Percentiles rank a stretch among this genome's conserved stretches.
phyloP scores from a whole-genome alignment of 2,113 vertebrate species.

The Pimephales promelas region DNA sequence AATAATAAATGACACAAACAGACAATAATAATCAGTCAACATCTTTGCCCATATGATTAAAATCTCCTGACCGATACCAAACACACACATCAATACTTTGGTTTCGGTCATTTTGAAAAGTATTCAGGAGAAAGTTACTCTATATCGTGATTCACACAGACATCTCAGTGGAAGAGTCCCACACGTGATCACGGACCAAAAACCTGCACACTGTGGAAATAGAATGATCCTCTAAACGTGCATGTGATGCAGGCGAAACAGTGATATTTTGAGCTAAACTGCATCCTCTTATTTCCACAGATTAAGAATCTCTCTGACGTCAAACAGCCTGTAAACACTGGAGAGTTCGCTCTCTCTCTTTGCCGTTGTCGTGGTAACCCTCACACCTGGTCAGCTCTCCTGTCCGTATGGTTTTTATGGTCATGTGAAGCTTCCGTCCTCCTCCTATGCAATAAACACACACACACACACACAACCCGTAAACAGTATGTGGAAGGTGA shows the following conservation, averaged over 20 bases:
- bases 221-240: neutral
- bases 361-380: slow-evolving; percentile 55
- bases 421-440: slow-evolving; percentile 52
- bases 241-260: neutral
- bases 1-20: neutral
- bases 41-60: neutral
- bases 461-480: slow-evolving; percentile 29
- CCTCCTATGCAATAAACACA: slow-evolving; percentile 51
- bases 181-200: neutral
- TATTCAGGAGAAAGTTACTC: neutral
- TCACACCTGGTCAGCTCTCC: slow-evolving; percentile 57
- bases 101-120: neutral
- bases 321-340: slow-evolving; percentile 46
- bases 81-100: neutral
- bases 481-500: slow-evolving; percentile 49
- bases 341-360: slow-evolving; percentile 11
- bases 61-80: neutral
- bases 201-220: neutral
- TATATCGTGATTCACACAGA: neutral
- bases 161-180: neutral
- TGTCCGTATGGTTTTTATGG: slow-evolving; percentile 55
- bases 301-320: slow-evolving; percentile 45
- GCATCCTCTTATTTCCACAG: slow-evolving; percentile 36
- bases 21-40: neutral
- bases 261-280: slow-evolving; percentile 19